Evolutionary conservation across 2,888 invertebrate species (phyloP), one percentile per base, ranked within the genome.

Genomic region (Noctua fimbriata): DNA sequence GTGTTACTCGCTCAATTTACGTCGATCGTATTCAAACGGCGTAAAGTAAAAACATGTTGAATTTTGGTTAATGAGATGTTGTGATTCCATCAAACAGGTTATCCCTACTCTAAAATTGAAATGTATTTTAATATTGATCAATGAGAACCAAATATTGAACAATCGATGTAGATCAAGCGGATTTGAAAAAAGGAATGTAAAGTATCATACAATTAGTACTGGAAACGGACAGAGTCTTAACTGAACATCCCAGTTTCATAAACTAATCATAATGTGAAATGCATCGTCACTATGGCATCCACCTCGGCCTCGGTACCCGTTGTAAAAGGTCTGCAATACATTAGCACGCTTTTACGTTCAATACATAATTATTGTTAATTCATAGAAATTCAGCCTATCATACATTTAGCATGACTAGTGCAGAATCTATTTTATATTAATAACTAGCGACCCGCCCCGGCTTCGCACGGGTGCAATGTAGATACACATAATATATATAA

Each of bases 111-210:
- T 24, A 41, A 24, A 10, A 41, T 14, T n/a, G 28, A 32, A 63
- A 10, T 32, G 16, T 44, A n/a, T 67, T 67, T 67, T 2, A 24
- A 60, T 44, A 36, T 58, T 52, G 21, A 60, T 78, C 18, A 47
- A 49, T 32, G 49, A 10, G 16, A 44, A 60, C 16, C 1, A 65
- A 32, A 21, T 63, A 28, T 63, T 63, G 16, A n/a, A 32, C 28
- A 67, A 80, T 77, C 55, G 65, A 72, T 69, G 69, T 85, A 74
- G 65, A 89, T 90, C 88, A 91, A 86, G 92, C 76, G 74, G 66
- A 21, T 67, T 66, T 63, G 69, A 66, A 66, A 69, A 52, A 75
- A 77, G 95, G 95, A 95, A 95, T 95, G 95, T 95, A 92, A 91
- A 92, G 90, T 87, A 91, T 82, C 84, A 88, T 84, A 81, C 78